Base-by-base conservation (phyloP, 2,888 invertebrate genomes). In the Melanargia galathea region DNA sequence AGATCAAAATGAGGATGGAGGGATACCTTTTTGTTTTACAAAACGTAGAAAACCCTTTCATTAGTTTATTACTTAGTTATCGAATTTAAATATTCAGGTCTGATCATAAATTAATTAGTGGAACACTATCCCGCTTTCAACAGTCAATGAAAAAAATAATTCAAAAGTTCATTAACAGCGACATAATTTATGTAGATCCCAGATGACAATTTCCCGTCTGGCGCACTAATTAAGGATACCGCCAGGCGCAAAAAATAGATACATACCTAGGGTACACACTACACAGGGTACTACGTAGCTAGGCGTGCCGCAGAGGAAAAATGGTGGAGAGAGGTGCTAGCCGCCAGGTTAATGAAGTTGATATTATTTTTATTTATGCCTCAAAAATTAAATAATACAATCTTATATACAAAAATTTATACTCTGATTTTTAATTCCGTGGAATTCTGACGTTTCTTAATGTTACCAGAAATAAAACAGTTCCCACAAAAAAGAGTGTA, bases 141-240 rank as follows among this genome's bases (percentile, higher is more conserved):
- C 30, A 18, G 18, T 33, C 51, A 51, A 51, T 33, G 26, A 49
- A 8, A 10, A 33, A 11, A 33, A 49, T n/a, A 7, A 30, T 30
- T 33, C 51, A 30, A 33, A 20, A 52, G 52, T 20, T 52, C 35
- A 52, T 52, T 52, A 35, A 11, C 20, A 16, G 30, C 18, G 52
- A 20, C 3, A 52, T 52, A 20, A 20, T 33, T 52, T 52, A 52
- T 35, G 52, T 20, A 52, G 35, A 35, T 22, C 10, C 52, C 16
- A 51, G 51, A 18, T 30, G 30, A 51, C 30, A 11, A 33, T 30
- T 33, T 51, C 24, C 49, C 30, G 49, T 49, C 49, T 49, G 30
- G 30, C 10, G 24, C 56, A 43, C 24, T 56, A 56, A 56, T 56
- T 45, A 26, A 45, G 16, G 30, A 56, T 45, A 30, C 51, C 30